These are phyloP conservation scores for Aptenodytes patagonicus DNA, from an alignment of 2,113 vertebrate species.

Conservation along the genomic window DNA sequence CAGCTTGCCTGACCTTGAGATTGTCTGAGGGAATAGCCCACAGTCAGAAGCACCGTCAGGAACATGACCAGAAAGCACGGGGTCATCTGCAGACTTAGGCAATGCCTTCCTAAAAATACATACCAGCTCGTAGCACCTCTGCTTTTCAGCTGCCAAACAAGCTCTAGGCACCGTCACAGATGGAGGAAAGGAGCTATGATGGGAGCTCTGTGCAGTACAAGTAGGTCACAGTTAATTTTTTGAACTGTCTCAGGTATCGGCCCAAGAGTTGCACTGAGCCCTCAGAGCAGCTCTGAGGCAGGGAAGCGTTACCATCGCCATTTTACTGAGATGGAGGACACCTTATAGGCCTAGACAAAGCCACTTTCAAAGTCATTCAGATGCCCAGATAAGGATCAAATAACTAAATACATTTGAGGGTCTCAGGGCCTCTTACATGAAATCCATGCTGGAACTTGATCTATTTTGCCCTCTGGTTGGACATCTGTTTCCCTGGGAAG, in stretches of 20 bases:
- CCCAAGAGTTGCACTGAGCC: not conserved
- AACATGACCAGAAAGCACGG: not conserved
- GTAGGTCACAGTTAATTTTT: not conserved
- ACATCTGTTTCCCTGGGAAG: not conserved
- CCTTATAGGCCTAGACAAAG: not conserved
- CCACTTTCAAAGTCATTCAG: not conserved
- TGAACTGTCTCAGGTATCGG: not conserved
- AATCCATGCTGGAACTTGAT: not conserved
- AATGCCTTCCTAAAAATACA: slow-evolving; percentile 9
- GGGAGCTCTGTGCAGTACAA: not conserved
- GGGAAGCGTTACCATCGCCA: not conserved
- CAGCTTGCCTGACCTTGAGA: slow-evolving; percentile 1
- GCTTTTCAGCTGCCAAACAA: not conserved
- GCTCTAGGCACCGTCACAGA: not conserved
- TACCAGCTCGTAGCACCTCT: not conserved
- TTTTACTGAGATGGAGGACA: not conserved
- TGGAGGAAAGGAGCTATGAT: not conserved
- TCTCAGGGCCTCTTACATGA: not conserved
- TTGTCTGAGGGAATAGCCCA: not conserved
- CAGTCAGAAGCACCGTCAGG: not conserved
- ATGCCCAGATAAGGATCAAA: not conserved
- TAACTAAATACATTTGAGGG: not conserved
- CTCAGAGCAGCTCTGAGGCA: not conserved
- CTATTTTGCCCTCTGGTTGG: not conserved
- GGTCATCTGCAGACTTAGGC: not conserved